Evolutionary conservation across 2,888 invertebrate genomes (phyloP).

Genomic region (Geotrupes spiniger): DNA sequence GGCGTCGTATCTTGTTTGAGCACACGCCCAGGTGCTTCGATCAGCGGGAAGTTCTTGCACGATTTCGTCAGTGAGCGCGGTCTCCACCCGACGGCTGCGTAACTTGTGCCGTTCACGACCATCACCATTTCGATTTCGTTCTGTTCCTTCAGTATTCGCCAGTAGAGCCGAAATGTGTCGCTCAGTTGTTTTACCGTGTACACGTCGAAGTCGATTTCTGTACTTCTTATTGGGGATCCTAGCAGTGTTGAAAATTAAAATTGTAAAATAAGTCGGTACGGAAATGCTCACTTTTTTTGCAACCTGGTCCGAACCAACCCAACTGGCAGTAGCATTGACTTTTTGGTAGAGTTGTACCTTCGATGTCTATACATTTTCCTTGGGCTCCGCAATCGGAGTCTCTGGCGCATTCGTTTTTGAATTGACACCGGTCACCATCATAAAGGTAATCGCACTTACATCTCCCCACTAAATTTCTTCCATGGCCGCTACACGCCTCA

Average conservation of each 20-base stretch:
- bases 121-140: conserved; percentile 87
- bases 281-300: conserved; percentile 70
- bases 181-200: conserved; percentile 72
- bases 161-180: conserved; percentile 75
- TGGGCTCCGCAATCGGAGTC: conserved; percentile 83
- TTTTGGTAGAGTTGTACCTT: conserved; percentile 76
- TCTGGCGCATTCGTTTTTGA: conserved; percentile 80
- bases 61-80: conserved; percentile 70
- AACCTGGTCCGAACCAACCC: conserved; percentile 85
- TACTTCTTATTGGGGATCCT: conserved; percentile 74
- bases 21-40: conserved; percentile 49
- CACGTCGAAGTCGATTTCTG: conserved; percentile 66
- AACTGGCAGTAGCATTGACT: conserved; percentile 86
- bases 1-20: conserved; percentile 23
- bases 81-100: conserved; percentile 90
- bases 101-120: conserved; percentile 84
- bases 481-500: conserved; percentile 83
- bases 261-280: background rate
- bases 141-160: conserved; percentile 78
- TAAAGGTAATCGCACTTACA: conserved; percentile 80
- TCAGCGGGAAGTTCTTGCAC: conserved; percentile 78
- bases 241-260: conserved; percentile 52
- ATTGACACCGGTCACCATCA: conserved; percentile 83
- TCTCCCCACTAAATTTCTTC: conserved; percentile 71
- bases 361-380: conserved; percentile 80